Evolutionary conservation across 1,140 invertebrate species (phyloP), one percentile per base, ranked within the genome.

Genomic region (Ceratina japonica): DNA sequence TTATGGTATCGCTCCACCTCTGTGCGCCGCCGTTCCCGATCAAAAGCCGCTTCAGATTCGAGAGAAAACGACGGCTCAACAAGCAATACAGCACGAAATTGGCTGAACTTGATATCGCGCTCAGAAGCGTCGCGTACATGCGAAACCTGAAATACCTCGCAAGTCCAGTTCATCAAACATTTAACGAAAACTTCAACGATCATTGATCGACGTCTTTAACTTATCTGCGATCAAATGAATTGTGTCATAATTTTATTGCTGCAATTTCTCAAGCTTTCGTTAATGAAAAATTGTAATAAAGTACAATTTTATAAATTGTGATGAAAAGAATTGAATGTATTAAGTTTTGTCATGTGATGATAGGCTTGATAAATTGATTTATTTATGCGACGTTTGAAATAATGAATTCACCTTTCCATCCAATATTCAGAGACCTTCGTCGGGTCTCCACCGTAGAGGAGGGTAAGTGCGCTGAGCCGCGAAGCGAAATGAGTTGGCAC

Each of bases 71-170:
- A 3, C 89, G 89, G 73, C 86, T 90, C 79, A 92, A 88, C 56
- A 90, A 71, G 75, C 86, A 91, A 68, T 91, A 92, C 7, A 92
- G 83, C 24, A 92, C 71, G 58, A 92, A 92, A 85, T 91, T 90
- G 0, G 83, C 78, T 15, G 88, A 87, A 37, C 91, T 83, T 74
- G 90, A 86, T 31, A 92, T 75, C 0, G 90, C 89, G n/a, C 85
- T 87, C n/a, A 91, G 54, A 10, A 91, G 54, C 2, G 89, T 89
- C n/a, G 84, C 88, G 61, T 87, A 79, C 66, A 89, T 79, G 16
- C 90, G 83, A 63, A 88, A 80, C 37, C 86, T 86, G 84, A 85
- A 73, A 20, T 31, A 31, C 4, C 27, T 31, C 27, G 27, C 27
- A 31, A 31, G 27, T 31, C 27, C 27, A 4, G 27, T 31, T 31